phyloP scores from a whole-genome alignment of 2,888 invertebrate genomes.

The Myopa testacea region DNA sequence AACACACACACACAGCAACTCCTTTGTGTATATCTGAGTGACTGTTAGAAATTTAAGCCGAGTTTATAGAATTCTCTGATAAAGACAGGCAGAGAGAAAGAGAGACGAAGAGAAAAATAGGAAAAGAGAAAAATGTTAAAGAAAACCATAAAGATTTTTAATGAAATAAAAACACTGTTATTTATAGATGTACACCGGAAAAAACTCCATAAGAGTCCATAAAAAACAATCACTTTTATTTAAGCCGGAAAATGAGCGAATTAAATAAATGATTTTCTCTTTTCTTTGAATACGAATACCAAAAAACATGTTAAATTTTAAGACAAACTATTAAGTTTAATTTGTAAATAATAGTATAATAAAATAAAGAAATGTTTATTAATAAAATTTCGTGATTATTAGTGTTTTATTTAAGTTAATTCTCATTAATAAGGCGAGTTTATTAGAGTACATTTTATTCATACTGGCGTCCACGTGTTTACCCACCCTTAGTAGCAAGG shows the following conservation, averaged over 20 bases:
- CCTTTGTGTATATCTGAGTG: constrained; percentile 1
- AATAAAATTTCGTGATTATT: neutral
- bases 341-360: neutral
- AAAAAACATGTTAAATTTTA: constrained; percentile 19
- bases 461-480: neutral
- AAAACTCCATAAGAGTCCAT: neutral
- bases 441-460: neutral
- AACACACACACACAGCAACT: neutral
- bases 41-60: neutral
- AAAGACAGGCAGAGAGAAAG: neutral
- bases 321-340: constrained; percentile 15
- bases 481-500: too few relatives aligned
- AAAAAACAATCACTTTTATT: neutral
- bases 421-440: too few relatives aligned
- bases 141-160: neutral
- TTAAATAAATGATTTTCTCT: neutral
- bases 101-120: neutral
- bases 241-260: neutral
- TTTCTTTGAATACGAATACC: neutral
- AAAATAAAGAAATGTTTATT: neutral
- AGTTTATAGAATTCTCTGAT: neutral
- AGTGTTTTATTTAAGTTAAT: too few relatives aligned
- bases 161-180: neutral
- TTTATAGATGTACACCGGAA: neutral
- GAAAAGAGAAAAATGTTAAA: neutral